Evolutionary conservation across 2,888 invertebrate species (phyloP).

Genomic region (Atethmia centrago): DNA sequence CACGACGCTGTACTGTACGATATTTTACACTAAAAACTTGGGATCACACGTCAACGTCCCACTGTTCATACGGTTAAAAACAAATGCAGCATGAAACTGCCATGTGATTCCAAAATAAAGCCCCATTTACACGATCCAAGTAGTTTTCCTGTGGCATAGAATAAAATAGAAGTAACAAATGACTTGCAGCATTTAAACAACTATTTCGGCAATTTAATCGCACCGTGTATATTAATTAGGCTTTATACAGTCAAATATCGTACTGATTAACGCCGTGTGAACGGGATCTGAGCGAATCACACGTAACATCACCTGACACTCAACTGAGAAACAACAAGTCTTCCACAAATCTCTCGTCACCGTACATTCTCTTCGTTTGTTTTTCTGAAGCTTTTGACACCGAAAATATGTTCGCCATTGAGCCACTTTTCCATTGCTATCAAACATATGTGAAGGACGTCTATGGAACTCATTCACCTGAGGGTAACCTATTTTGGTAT

Average conservation of each 20-base stretch:
- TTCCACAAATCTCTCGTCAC: constrained; percentile 60
- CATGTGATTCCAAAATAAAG: background rate
- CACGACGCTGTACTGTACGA: constrained; percentile 5
- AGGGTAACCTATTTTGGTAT: constrained; percentile 38
- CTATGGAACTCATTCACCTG: constrained; percentile 56
- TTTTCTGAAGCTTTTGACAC: constrained; percentile 63
- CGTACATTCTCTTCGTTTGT: constrained; percentile 60
- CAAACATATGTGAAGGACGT: constrained; percentile 55
- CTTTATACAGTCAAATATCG: constrained; percentile 5
- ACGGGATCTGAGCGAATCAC: constrained; percentile 38
- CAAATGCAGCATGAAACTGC: background rate
- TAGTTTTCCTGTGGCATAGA: background rate
- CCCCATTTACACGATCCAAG: background rate
- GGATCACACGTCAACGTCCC: no score
- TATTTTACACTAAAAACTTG: background rate
- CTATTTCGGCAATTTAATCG: background rate
- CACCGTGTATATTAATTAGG: background rate
- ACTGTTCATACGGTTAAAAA: no score
- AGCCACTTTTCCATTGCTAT: constrained; percentile 56
- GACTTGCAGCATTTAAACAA: no score
- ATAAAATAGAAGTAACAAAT: background rate
- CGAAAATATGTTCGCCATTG: constrained; percentile 65
- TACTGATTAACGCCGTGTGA: background rate
- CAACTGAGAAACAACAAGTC: constrained; percentile 51
- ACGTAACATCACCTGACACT: constrained; percentile 45